Conservation (phyloP, 2,113 vertebrate species). For the Alethe castanea region DNA sequence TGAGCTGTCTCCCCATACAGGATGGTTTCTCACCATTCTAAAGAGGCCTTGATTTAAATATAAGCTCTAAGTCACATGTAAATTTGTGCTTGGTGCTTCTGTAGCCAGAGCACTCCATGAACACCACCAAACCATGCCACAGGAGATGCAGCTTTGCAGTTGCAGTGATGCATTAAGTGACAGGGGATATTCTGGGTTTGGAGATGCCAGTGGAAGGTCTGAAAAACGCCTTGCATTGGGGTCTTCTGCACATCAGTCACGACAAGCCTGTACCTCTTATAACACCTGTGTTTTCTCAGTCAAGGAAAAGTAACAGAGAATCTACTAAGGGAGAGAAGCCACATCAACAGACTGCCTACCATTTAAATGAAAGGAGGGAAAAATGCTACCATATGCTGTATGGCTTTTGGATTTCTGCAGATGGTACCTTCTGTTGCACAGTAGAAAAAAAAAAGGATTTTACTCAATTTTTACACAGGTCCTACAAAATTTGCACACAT, state of each 20-base stretch:
- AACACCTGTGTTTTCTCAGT: background rate
- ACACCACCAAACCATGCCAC: background rate
- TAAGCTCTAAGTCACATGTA: background rate
- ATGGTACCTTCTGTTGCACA: slow-evolving; percentile 23
- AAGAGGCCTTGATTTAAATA: background rate
- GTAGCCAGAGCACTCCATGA: background rate
- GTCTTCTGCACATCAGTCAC: background rate
- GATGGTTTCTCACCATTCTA: background rate
- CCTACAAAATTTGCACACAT: background rate
- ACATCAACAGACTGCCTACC: background rate
- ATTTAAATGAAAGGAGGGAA: background rate
- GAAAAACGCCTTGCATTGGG: background rate
- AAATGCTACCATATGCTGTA: slow-evolving; percentile 9
- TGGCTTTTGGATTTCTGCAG: slow-evolving; percentile 5
- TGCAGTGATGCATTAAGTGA: background rate
- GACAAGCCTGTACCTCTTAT: background rate
- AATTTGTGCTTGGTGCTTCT: background rate
- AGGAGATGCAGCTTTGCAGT: background rate
- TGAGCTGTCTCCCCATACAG: background rate
- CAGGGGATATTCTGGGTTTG: background rate
- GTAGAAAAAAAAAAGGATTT: background rate
- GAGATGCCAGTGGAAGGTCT: background rate
- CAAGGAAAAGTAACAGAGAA: background rate
- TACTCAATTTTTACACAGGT: background rate
- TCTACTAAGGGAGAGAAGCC: background rate